These are phyloP conservation scores for Fabriciana adippe DNA, from an alignment of 2,888 invertebrate genomes.

Conservation along the genomic window DNA sequence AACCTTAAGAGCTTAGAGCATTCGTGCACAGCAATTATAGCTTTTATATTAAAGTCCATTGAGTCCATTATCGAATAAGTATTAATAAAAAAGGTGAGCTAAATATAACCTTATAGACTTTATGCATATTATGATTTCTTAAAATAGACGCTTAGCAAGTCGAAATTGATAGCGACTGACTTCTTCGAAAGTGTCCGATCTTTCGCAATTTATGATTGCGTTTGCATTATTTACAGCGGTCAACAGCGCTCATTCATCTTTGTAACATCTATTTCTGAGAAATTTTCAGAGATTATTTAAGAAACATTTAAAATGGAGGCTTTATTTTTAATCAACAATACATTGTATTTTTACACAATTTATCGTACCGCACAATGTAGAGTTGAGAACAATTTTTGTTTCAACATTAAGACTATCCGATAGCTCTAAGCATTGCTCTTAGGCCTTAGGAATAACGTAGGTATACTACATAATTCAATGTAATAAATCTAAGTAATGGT, in stretches of 20 bases:
- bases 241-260: constrained; percentile 9
- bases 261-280: constrained; percentile 8
- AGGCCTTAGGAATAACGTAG: no score
- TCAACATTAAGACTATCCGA: background rate
- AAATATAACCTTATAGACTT: background rate
- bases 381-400: constrained; percentile 15
- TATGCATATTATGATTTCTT: constrained; percentile 44
- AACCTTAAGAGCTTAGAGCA: constrained; percentile 27
- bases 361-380: constrained; percentile 8
- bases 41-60: no score
- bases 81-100: background rate
- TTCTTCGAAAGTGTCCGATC: constrained; percentile 30
- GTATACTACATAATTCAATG: no score
- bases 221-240: constrained; percentile 15
- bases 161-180: constrained; percentile 26
- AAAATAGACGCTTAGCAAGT: constrained; percentile 43
- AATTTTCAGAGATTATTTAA: background rate
- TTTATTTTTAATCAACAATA: background rate
- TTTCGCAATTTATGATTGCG: constrained; percentile 16
- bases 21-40: background rate
- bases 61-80: no score
- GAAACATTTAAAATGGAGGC: background rate
- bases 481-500: no score
- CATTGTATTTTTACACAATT: constrained; percentile 5
- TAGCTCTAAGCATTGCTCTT: no score